A percentile compares a stretch with the other conserved stretches of the same genome.
Conservation (phyloP, 2,888 invertebrate species). For the Aromia moschata region DNA sequence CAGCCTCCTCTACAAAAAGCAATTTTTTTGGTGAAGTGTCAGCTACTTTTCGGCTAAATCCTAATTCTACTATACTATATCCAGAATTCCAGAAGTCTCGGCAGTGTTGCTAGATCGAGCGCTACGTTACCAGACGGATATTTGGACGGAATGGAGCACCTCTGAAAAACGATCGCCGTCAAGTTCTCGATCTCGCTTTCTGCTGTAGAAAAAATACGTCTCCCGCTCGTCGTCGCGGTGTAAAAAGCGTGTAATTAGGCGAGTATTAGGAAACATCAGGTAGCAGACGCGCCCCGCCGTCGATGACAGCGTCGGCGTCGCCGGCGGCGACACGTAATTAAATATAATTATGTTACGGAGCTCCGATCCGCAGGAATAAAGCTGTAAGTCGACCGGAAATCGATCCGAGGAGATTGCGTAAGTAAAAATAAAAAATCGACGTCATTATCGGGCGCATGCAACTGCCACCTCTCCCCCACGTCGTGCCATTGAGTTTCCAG, state of each 20-base stretch:
- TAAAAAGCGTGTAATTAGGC: constrained; percentile 11
- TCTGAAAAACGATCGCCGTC: too few relatives aligned
- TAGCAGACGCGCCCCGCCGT: constrained; percentile 29
- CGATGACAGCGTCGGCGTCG: constrained; percentile 28
- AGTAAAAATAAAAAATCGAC: constrained; percentile 33
- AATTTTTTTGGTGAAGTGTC: too few relatives aligned
- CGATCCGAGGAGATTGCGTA: constrained; percentile 56
- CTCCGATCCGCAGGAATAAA: constrained; percentile 57
- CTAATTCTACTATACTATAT: too few relatives aligned
- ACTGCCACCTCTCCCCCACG: constrained; percentile 24
- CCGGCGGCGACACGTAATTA: constrained; percentile 40
- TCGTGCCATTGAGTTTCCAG: constrained; percentile 18
- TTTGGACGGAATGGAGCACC: too few relatives aligned
- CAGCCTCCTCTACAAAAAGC: too few relatives aligned
- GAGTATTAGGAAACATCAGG: constrained; percentile 30
- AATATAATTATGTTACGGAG: constrained; percentile 56
- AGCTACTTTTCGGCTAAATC: too few relatives aligned
- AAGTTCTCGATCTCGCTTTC: too few relatives aligned
- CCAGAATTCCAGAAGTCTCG: too few relatives aligned
- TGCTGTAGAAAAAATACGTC: too few relatives aligned
- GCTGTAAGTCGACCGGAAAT: constrained; percentile 55
- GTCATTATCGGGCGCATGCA: constrained; percentile 32
- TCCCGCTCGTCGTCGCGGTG: not conserved
- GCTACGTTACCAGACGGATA: too few relatives aligned
- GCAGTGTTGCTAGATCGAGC: too few relatives aligned